Percentiles rank a stretch among this genome's conserved stretches.
These are phyloP conservation scores for Gallinago stenura DNA, from an alignment of 2,797 vertebrate genomes.

Conservation along the genomic window DNA sequence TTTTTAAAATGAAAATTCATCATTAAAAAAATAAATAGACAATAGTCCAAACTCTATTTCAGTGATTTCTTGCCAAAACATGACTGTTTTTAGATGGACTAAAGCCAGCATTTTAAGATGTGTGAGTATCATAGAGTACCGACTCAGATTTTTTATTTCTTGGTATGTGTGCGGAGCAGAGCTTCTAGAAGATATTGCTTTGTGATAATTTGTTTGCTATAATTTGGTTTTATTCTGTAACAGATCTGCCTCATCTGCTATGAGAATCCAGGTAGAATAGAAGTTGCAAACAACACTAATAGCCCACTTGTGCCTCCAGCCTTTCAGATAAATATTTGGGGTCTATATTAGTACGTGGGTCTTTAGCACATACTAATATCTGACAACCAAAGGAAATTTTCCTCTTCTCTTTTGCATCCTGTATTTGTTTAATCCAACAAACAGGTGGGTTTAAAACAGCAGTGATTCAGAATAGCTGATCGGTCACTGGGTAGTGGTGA, in stretches of 20 bases:
- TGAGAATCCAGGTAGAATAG: neutral
- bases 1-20: neutral
- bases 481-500: fast-evolving
- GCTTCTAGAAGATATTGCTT: neutral
- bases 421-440: neutral
- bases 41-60: neutral
- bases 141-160: neutral
- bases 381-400: neutral
- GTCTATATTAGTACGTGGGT: neutral
- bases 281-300: neutral
- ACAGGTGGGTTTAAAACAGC: neutral
- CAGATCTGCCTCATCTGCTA: neutral
- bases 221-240: neutral
- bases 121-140: neutral
- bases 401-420: neutral
- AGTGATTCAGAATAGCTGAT: neutral
- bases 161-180: neutral
- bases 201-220: neutral
- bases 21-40: neutral
- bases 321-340: neutral
- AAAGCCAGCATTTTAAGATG: neutral
- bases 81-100: neutral
- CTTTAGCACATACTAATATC: neutral
- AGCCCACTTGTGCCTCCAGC: neutral
- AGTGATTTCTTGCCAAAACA: neutral